These are phyloP conservation scores for Dexiosoma caninum DNA, from an alignment of 2,888 invertebrate species.

Conservation along the genomic window DNA sequence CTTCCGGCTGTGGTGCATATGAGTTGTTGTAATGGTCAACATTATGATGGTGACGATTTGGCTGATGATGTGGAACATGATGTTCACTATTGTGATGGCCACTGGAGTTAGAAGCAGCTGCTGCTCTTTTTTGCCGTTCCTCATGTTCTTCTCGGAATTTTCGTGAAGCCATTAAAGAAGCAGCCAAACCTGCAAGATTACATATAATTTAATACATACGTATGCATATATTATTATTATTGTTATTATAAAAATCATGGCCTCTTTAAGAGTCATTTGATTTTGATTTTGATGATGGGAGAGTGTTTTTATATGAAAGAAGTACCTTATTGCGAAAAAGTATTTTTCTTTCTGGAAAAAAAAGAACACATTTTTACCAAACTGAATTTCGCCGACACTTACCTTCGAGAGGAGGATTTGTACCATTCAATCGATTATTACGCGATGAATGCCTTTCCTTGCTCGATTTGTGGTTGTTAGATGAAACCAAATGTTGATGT, in stretches of 20 bases:
- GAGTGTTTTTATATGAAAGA: no score
- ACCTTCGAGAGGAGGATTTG: constrained; percentile 78
- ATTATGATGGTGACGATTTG: constrained; percentile 48
- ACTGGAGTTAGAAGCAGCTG: constrained; percentile 68
- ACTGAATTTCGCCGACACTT: constrained; percentile 53
- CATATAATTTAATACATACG: not conserved
- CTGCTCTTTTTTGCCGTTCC: constrained; percentile 75
- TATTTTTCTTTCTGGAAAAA: no score
- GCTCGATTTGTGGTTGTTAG: constrained; percentile 68
- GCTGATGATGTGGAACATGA: constrained; percentile 64
- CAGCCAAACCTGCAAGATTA: constrained; percentile 84
- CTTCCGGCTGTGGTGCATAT: constrained; percentile 53
- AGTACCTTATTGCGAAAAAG: no score
- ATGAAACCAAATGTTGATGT: constrained; percentile 60
- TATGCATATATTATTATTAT: no score
- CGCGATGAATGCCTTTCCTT: constrained; percentile 68
- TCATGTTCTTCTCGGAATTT: constrained; percentile 80
- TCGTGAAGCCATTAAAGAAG: constrained; percentile 84
- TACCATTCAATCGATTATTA: constrained; percentile 73
- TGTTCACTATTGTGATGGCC: constrained; percentile 64
- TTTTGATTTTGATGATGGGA: no score
- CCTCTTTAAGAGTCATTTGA: no score
- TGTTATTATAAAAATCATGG: no score
- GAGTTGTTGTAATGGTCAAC: constrained; percentile 29
- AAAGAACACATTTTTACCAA: no score